phyloP scores from a whole-genome alignment of 2,113 vertebrate genomes.

The Mungos mungo region DNA sequence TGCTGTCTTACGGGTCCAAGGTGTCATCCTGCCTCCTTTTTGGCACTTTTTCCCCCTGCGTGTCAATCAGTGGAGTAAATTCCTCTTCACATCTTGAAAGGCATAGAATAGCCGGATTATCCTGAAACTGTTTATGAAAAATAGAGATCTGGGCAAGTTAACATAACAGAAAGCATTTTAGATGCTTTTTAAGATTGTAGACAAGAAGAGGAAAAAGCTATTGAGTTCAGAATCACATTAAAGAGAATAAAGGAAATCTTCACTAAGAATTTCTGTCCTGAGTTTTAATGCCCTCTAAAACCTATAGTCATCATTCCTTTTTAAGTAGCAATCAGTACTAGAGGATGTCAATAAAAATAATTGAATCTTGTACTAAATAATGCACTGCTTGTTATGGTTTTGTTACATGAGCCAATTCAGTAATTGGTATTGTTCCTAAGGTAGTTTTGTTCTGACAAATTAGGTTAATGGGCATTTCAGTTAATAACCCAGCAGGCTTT shows the following conservation, averaged over 20 bases:
- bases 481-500: slow-evolving; percentile 75
- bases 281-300: slow-evolving; percentile 67
- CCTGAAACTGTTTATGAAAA: slow-evolving; percentile 48
- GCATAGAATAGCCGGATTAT: neutral
- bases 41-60: neutral
- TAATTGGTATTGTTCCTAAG: slow-evolving; percentile 72
- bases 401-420: slow-evolving; percentile 68
- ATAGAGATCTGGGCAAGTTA: slow-evolving; percentile 19
- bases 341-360: slow-evolving; percentile 73
- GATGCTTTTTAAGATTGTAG: slow-evolving; percentile 26
- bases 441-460: slow-evolving; percentile 79
- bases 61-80: slow-evolving; percentile 48
- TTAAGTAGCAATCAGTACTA: slow-evolving; percentile 72
- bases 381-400: slow-evolving; percentile 71
- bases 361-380: slow-evolving; percentile 75
- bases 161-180: slow-evolving; percentile 19
- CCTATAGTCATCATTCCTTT: slow-evolving; percentile 69
- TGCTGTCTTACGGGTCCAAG: neutral
- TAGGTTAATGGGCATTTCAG: slow-evolving; percentile 75
- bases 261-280: slow-evolving; percentile 50
- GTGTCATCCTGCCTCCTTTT: neutral
- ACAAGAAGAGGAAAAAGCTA: neutral
- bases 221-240: slow-evolving; percentile 64
- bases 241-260: slow-evolving; percentile 66
- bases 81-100: slow-evolving; percentile 52